Evolutionary conservation across 2,113 vertebrate genomes (phyloP), one percentile per base, ranked within the genome.

Genomic region (Stegastes partitus): DNA sequence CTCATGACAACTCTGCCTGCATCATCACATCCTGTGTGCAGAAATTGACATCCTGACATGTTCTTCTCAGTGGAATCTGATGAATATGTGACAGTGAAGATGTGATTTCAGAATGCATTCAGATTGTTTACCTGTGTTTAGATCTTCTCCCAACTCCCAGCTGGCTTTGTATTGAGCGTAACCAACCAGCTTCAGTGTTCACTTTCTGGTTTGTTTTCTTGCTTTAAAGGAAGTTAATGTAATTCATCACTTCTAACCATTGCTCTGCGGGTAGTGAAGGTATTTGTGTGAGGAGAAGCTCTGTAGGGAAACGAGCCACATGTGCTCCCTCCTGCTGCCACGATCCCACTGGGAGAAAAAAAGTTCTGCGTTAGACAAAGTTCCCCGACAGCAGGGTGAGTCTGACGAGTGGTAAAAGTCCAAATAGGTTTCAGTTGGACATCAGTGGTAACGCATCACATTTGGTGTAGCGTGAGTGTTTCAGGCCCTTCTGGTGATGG

Each of bases 401-500:
- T 54, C 44, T n/a, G n/a, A n/a, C n/a, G n/a, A 23, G 23, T 23
- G 54, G 67, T 49, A 58, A 23, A 39, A 44, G 21, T 37, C 18
- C 42, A 54, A 47, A 64, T 25, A 63, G 0, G 14, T 21, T 19
- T 56, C 12, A 62, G 45, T 16, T 22, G 37, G 39, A 42, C 39
- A 42, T 42, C 39, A 11, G 22, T 34, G 31, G 39, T 51, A 50
- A 47, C 37, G 45, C 1, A 2, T 74, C 15, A 31, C n/a, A 63
- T 62, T 73, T 58, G 14, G 9, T 11, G 12, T 53, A 55, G 49
- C 21, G n/a, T 11, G 12, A 54, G 31, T 74, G 58, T 83, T 81
- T 69, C 50, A 68, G 28, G n/a, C 22, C 18, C 64, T 74, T 75
- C 67, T 11, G 14, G 28, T 87, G 79, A 86, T 85, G 59, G 55